These are phyloP conservation scores for Conomelus anceps DNA, from an alignment of 2,888 invertebrate species.

Conservation along the genomic window DNA sequence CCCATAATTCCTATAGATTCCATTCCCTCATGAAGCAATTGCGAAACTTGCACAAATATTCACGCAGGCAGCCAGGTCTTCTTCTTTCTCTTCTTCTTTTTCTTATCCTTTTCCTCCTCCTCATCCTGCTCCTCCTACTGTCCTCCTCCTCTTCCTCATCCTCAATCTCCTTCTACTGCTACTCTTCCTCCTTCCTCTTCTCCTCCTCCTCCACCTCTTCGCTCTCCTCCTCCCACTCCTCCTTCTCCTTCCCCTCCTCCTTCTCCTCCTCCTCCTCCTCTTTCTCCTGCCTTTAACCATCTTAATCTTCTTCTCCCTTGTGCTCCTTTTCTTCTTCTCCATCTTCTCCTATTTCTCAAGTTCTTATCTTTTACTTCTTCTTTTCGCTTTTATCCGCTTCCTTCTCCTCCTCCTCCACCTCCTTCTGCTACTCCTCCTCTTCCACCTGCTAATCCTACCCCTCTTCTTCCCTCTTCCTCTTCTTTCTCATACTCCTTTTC, in stretches of 20 bases:
- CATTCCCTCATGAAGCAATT: too few relatives aligned
- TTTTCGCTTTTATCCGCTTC: background rate
- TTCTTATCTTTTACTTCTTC: background rate
- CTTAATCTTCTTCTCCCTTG: background rate
- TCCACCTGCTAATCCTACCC: too few relatives aligned
- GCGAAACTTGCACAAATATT: too few relatives aligned
- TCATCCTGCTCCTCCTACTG: background rate
- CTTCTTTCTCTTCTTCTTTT: background rate
- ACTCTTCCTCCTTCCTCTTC: background rate
- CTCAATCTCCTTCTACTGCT: background rate
- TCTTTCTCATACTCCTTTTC: background rate
- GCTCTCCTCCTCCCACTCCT: background rate
- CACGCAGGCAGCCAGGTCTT: too few relatives aligned
- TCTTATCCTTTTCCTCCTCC: background rate
- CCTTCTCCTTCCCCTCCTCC: background rate
- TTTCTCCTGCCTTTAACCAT: background rate
- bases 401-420: background rate
- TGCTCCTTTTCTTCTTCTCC: background rate
- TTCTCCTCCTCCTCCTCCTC: background rate
- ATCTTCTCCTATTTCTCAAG: background rate
- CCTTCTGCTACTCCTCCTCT: background rate
- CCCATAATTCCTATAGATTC: too few relatives aligned
- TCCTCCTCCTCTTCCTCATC: background rate
- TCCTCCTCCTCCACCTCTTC: background rate
- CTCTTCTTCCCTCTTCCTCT: background rate